Evolutionary conservation across 2,888 invertebrate genomes (phyloP), one percentile per base, ranked within the genome.

Genomic region (Ceriagrion tenellum): DNA sequence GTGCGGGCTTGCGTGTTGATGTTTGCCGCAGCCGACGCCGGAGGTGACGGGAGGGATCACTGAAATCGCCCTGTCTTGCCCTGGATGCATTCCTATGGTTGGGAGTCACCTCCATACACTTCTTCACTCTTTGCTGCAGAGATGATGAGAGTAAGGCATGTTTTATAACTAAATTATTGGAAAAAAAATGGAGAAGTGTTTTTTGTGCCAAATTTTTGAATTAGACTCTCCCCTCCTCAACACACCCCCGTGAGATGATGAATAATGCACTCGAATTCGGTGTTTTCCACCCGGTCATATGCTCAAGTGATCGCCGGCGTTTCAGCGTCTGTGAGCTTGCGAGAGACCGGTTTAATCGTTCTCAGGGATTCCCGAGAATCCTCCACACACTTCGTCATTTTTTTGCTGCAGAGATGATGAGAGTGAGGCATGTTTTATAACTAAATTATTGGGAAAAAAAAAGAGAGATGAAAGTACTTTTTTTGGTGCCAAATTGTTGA

Each of bases 101-200:
- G n/a, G 23, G 26, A 20, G 55, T 12, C n/a, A 35, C 93, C 74
- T 69, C 26, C 69, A 12, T 81, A 81, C 35, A 30, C 81, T 81
- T 81, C 81, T 30, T 35, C 81, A 30, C 55, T 47, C 69, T 74
- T 93, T 93, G 69, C 69, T 74, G 63, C 74, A n/a, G 93, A 74
- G 93, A 93, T 93, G 69, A 93, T 93, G 93, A 93, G 69, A 93
- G 93, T 93, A 93, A 93, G 93, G 74, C 40, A 69, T 63, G 69
- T 12, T 93, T 93, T 93, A 20, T 93, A 20, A 69, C 56, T 23
- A 10, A 90, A n/a, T n/a, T 90, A 59, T 10, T 20, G 59, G 18
- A 59, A 47, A 26, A 47, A n/a, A 26, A 10, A 30, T 26, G 20
- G 56, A 47, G 55, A 47, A 69, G 18, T 16, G 26, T 56, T 1